Evolutionary conservation across 2,113 vertebrate genomes (phyloP), one percentile per base, ranked within the genome.

Genomic region (Cyanoderma ruficeps): DNA sequence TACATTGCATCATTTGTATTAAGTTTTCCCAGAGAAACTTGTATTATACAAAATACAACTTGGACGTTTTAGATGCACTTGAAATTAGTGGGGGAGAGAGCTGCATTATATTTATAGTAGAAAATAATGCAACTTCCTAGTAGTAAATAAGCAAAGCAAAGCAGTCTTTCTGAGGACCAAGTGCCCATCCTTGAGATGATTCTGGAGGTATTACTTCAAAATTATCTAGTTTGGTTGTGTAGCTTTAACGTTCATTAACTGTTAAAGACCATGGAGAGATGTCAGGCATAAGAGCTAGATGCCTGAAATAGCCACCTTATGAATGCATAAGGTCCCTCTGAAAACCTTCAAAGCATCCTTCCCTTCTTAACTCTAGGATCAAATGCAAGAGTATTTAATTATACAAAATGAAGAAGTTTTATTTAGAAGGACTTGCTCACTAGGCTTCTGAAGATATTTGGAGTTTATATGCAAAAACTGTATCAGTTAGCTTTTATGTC

Each of bases 11-110:
- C 4, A 31, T 53, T 78, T 83, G 5, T 46, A 22, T 46, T 44
- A 22, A 24, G 35, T 37, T 6, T 55, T 96, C 37, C 25, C 7
- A 70, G 21, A 65, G 24, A 70, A 83, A 70, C 10, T 65, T 2
- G 0, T 31, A n/a, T 16, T 13, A 4, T 50, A 23, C 6, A 8
- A 44, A 33, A 4, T 31, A 15, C 4, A 7, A 57, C 44, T 46
- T 44, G 19, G 1, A 63, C 20, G n/a, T 88, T 64, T 91, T 21
- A 46, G 9, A n/a, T 19, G 10, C 2, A 15, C 9, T 44, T 79
- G 8, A 57, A 83, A 61, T 41, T 35, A 47, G 3, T 5, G 4
- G 14, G 2, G 3, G 9, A 60, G 4, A 21, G 7, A 46, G 6
- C 9, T 74, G 28, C 4, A 21, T 49, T 65, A 33, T 21, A 3